phyloP scores from a whole-genome alignment of 2,888 invertebrate genomes.

The Taphrorychus bicolor region DNA sequence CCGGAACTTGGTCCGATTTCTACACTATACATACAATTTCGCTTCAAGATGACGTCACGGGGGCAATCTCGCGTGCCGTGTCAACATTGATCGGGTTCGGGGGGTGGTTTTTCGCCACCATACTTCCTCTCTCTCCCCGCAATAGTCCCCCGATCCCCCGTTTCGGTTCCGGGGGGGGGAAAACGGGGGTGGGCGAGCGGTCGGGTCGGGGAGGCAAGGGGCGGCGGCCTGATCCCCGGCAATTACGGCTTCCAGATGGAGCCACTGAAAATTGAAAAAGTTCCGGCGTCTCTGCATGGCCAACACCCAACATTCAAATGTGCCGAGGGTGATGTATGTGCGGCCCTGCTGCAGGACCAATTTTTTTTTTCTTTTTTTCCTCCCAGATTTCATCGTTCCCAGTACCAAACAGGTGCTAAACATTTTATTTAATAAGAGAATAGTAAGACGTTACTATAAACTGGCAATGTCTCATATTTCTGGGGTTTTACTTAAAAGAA shows the following conservation, averaged over 20 bases:
- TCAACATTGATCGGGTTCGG: constrained; percentile 57
- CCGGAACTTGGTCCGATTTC: constrained; percentile 38
- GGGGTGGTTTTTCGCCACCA: constrained; percentile 50
- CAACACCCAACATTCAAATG: constrained; percentile 45
- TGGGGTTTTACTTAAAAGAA: no score
- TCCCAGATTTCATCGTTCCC: no score
- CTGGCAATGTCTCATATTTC: no score
- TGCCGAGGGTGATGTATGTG: background rate
- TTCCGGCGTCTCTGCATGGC: constrained; percentile 44
- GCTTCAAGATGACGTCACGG: constrained; percentile 47
- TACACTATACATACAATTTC: constrained; percentile 40
- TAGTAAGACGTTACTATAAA: no score
- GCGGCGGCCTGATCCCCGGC: constrained; percentile 45
- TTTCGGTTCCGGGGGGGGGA: constrained; percentile 39
- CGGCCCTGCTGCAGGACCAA: background rate
- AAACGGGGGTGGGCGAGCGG: constrained; percentile 43
- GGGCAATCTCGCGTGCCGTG: constrained; percentile 57
- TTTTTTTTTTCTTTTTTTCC: background rate
- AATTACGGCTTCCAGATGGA: constrained; percentile 54
- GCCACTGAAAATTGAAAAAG: constrained; percentile 54
- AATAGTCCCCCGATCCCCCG: constrained; percentile 39
- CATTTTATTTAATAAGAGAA: no score
- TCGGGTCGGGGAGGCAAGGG: constrained; percentile 33
- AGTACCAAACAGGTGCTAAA: no score
- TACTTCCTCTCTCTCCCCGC: constrained; percentile 43